phyloP scores from a whole-genome alignment of 2,888 invertebrate species.

The Lamellibrachia columna region DNA sequence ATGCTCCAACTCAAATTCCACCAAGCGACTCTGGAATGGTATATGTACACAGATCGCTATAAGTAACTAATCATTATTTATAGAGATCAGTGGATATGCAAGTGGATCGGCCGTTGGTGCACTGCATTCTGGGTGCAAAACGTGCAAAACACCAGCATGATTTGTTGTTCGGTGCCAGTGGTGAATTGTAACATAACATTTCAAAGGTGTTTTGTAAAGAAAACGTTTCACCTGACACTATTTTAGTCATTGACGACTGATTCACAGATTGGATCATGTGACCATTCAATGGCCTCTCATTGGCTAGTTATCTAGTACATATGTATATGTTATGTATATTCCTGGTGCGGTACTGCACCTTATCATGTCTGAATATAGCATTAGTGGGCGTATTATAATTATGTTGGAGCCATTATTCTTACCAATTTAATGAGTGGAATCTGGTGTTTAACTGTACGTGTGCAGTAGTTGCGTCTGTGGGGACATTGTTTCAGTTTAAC shows the following conservation, averaged over 20 bases:
- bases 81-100: background rate
- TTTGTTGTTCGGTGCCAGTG: background rate
- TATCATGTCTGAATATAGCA: background rate
- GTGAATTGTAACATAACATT: background rate
- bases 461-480: background rate
- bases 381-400: background rate
- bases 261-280: background rate
- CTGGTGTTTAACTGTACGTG: background rate
- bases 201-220: background rate
- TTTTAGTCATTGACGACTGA: conserved; percentile 2
- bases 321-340: background rate
- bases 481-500: background rate
- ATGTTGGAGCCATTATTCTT: background rate
- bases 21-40: too few relatives aligned
- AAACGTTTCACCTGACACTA: background rate
- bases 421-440: background rate
- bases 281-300: background rate
- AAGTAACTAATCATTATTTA: background rate
- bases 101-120: background rate
- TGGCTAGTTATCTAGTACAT: background rate
- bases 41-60: background rate
- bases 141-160: background rate
- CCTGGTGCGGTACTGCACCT: background rate
- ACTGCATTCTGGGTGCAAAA: conserved; percentile 8
- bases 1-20: background rate